Evolutionary conservation across 92 coral and sea anemone species (phyloP), one percentile per base, ranked within the genome.

Genomic region (Palythoa heliodiscus): DNA sequence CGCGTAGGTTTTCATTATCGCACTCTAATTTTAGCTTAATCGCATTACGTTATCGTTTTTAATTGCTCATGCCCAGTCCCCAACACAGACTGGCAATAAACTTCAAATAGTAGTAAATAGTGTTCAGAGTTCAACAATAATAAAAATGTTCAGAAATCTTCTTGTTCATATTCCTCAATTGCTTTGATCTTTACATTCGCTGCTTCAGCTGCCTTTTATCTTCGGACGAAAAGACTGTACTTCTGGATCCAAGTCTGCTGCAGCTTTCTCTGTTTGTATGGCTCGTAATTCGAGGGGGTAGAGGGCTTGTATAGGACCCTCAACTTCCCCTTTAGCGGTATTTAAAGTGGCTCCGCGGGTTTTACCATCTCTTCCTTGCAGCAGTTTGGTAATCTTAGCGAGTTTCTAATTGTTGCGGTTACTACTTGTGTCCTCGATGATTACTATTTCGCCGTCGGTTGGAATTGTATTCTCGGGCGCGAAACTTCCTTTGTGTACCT

Each of bases 251-350:
- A 40, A 43, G 50, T 43, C 50, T 43, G 50, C 50, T 43, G 50
- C 50, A 43, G 50, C 50, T 43, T 43, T 43, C 50, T 43, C 50
- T 43, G 50, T 43, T 43, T 43, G 7, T 1, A 43, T 3, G 50
- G 76, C 58, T 7, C 57, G 77, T 7, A 73, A 29, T 19, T 73
- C 77, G 29, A 73, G 77, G 24, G 77, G 77, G 29, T 73, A 73
- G 11, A 73, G 53, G 58, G 77, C 77, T 73, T 73, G 58, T 22
- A 73, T 73, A 22, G 77, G 77, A 7, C 77, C 24, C 11, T 73
- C 58, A 47, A 73, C 22, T 16, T 73, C 57, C 25, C 77, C 57
- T 10, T 73, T 17, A 7, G 58, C 57, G 11, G 77, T 73, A 1
- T 73, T 8, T 40, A 47, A 16, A 6, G 9, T 17, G 58, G 29